Evolutionary conservation across 53 echinoderm and acorn worm species (phyloP).

Genomic region (Actinopyga echinites): DNA sequence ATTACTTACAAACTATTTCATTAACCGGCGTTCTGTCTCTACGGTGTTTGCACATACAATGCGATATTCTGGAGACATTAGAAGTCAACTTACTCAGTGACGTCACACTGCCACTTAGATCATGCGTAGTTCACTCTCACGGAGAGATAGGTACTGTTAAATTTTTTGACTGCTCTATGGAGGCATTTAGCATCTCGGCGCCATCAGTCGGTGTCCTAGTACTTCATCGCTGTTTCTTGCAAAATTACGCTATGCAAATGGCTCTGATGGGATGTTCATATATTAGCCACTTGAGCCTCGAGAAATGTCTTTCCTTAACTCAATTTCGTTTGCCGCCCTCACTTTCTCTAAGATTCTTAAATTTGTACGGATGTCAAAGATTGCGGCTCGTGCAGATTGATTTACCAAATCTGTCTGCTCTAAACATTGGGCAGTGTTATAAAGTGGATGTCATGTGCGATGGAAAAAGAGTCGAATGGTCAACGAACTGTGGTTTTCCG

Average conservation of each 20-base stretch:
- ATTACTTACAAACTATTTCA: slow-evolving; percentile 65
- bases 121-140: slow-evolving; percentile 81
- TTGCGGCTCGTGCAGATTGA: slow-evolving; percentile 63
- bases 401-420: slow-evolving; percentile 51
- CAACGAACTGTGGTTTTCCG: slow-evolving; percentile 43
- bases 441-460: slow-evolving; percentile 56
- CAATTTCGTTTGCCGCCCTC: slow-evolving; percentile 61
- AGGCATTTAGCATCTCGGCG: slow-evolving; percentile 74
- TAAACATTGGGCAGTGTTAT: slow-evolving; percentile 83
- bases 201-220: slow-evolving; percentile 69
- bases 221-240: slow-evolving; percentile 81
- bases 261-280: slow-evolving; percentile 76
- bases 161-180: slow-evolving; percentile 81
- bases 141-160: slow-evolving; percentile 64
- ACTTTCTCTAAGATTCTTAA: slow-evolving; percentile 66
- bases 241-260: slow-evolving; percentile 82
- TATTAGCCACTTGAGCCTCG: slow-evolving; percentile 78
- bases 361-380: slow-evolving; percentile 81
- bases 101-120: slow-evolving; percentile 64
- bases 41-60: slow-evolving; percentile 73
- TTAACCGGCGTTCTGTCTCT: slow-evolving; percentile 67
- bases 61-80: slow-evolving; percentile 69
- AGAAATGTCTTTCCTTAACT: slow-evolving; percentile 74
- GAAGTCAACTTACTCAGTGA: slow-evolving; percentile 84
- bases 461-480: slow-evolving; percentile 63